These are phyloP conservation scores for Ctenomys sociabilis DNA, from an alignment of 2,113 vertebrate genomes.

Conservation along the genomic window DNA sequence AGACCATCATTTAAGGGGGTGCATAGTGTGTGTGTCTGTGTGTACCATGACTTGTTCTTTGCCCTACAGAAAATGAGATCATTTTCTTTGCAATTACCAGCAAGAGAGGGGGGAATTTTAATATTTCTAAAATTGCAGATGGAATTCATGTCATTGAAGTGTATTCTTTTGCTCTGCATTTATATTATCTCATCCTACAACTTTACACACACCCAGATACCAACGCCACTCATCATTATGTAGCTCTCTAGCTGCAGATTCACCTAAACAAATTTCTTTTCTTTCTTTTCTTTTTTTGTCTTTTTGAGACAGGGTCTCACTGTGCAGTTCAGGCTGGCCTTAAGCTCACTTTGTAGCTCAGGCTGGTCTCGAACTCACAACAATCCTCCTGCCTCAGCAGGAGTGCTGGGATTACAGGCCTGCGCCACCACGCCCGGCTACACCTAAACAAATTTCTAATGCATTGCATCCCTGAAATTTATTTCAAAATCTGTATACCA, in stretches of 20 bases:
- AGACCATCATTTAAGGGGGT: not conserved
- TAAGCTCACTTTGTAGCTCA: too few species aligned
- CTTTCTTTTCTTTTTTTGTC: too few species aligned
- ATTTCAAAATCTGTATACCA: not conserved
- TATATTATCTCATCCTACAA: not conserved
- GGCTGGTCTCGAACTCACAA: too few species aligned
- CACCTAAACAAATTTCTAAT: not conserved
- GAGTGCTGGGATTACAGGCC: too few species aligned
- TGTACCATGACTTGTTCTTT: not conserved
- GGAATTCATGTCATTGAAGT: not conserved
- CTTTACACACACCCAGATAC: not conserved
- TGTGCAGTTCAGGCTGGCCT: too few species aligned
- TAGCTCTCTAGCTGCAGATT: not conserved
- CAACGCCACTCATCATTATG: not conserved
- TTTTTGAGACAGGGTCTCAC: too few species aligned
- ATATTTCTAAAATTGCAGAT: not conserved
- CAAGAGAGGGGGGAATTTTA: not conserved
- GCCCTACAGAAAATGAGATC: slow-evolving; percentile 8
- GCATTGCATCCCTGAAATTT: not conserved
- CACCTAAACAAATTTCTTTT: not conserved
- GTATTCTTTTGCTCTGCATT: not conserved
- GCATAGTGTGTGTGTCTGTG: not conserved
- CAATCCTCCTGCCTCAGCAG: too few species aligned
- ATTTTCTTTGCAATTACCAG: not conserved
- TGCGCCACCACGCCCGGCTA: too few species aligned